Evolutionary conservation across 1,140 invertebrate genomes (phyloP).

Genomic region (Pachypeltis micranthus): DNA sequence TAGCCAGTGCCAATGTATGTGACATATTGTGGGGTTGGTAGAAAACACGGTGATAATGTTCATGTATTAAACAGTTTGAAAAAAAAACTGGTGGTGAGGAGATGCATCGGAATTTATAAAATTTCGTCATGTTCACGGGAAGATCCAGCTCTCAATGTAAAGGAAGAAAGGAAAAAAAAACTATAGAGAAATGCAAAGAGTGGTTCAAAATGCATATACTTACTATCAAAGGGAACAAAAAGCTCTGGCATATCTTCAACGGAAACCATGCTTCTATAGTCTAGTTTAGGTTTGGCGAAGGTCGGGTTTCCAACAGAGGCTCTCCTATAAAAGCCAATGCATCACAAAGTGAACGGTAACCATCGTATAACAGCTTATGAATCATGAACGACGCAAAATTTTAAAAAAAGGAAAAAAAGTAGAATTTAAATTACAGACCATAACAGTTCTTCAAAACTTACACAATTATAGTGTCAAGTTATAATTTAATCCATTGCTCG

Average conservation of each 20-base stretch:
- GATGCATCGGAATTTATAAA: neutral
- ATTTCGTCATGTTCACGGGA: too few relatives aligned
- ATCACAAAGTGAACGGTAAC: neutral
- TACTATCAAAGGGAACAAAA: conserved; percentile 88
- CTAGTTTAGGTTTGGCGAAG: conserved; percentile 58
- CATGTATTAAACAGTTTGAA: neutral
- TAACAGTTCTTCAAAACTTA: too few relatives aligned
- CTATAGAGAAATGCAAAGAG: neutral
- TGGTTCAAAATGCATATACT: conserved; percentile 38
- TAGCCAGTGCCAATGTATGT: conserved; percentile 19
- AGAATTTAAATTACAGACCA: neutral
- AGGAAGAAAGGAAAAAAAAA: neutral
- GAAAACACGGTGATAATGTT: too few relatives aligned
- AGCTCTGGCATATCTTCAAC: conserved; percentile 89
- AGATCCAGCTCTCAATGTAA: neutral
- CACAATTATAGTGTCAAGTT: too few relatives aligned
- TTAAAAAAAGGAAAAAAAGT: conserved; percentile 5
- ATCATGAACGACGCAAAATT: neutral
- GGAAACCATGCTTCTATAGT: conserved; percentile 83
- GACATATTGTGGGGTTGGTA: too few relatives aligned
- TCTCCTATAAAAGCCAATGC: conserved; percentile 41
- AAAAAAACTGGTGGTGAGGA: neutral
- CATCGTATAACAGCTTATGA: neutral
- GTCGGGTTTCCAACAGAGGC: conserved; percentile 58
- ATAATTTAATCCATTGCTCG: too few relatives aligned